phyloP scores from a whole-genome alignment of 2,888 invertebrate species.

The Eurytoma californica region DNA sequence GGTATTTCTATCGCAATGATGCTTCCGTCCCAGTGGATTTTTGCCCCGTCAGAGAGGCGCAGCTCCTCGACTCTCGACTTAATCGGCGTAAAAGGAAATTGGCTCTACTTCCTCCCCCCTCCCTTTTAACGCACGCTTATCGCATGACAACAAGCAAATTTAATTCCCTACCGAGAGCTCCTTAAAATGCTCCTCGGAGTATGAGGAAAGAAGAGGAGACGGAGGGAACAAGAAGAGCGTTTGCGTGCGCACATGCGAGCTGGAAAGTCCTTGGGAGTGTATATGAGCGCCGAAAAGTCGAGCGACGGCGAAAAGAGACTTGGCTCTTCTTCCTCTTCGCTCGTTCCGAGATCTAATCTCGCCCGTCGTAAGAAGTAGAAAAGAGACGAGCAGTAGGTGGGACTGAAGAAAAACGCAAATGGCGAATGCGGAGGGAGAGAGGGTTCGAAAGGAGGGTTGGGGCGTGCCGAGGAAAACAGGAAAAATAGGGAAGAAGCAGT shows the following conservation, averaged over 20 bases:
- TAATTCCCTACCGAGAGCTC: slow-evolving; percentile 44
- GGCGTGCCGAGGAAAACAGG: slow-evolving; percentile 28
- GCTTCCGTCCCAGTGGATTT: slow-evolving; percentile 8
- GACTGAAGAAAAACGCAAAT: slow-evolving; percentile 9
- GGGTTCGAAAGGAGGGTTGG: slow-evolving; percentile 4
- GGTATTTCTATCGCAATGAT: slow-evolving; percentile 10
- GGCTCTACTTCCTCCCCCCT: slow-evolving; percentile 15
- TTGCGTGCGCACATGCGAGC: neutral
- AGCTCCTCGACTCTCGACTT: slow-evolving; percentile 28
- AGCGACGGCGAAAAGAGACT: slow-evolving; percentile 57
- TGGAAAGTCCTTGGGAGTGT: slow-evolving; percentile 52
- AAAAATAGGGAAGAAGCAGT: slow-evolving; percentile 39
- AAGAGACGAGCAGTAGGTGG: slow-evolving; percentile 44
- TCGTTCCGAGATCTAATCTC: slow-evolving; percentile 55
- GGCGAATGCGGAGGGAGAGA: neutral
- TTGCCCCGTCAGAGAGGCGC: neutral
- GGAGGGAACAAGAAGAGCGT: neutral
- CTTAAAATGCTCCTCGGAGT: slow-evolving; percentile 27
- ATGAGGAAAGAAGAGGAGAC: neutral
- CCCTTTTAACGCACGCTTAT: slow-evolving; percentile 49
- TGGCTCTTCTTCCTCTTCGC: slow-evolving; percentile 47
- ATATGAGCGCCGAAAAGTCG: slow-evolving; percentile 58
- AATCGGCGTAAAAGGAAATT: slow-evolving; percentile 53
- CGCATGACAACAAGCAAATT: slow-evolving; percentile 54
- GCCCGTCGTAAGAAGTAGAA: slow-evolving; percentile 44